Evolutionary conservation across 2,888 invertebrate species (phyloP).

Genomic region (Sphaeridia pumilis): DNA sequence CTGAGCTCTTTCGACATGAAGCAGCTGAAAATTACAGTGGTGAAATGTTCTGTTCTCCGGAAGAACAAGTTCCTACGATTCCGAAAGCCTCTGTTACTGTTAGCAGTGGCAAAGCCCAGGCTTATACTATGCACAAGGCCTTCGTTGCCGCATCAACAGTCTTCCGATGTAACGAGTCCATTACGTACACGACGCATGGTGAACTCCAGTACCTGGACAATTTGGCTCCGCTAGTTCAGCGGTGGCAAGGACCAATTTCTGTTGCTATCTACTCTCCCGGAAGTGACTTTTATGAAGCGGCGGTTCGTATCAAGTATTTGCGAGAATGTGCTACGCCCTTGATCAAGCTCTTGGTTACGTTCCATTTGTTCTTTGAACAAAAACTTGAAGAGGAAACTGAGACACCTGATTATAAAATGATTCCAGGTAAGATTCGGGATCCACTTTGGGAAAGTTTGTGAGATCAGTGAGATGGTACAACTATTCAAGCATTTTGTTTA

Average conservation of each 20-base stretch:
- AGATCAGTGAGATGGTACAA: background rate
- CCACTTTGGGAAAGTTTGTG: background rate
- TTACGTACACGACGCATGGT: constrained; percentile 85
- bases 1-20: background rate
- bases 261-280: constrained; percentile 80
- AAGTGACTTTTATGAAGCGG: constrained; percentile 61
- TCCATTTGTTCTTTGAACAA: constrained; percentile 78
- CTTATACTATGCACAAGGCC: background rate
- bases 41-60: background rate
- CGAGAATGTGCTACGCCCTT: constrained; percentile 61
- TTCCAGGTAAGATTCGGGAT: background rate
- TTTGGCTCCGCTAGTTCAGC: constrained; percentile 65
- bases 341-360: constrained; percentile 66
- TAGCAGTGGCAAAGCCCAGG: background rate
- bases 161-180: constrained; percentile 59
- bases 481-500: background rate
- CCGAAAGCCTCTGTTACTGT: background rate
- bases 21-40: background rate
- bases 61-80: too few species aligned
- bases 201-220: constrained; percentile 85
- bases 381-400: constrained; percentile 37
- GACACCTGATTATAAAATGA: background rate
- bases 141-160: background rate
- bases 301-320: constrained; percentile 67
- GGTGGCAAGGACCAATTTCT: constrained; percentile 80